phyloP scores from a whole-genome alignment of 2,888 invertebrate species.

The Petrolisthes manimaculis region DNA sequence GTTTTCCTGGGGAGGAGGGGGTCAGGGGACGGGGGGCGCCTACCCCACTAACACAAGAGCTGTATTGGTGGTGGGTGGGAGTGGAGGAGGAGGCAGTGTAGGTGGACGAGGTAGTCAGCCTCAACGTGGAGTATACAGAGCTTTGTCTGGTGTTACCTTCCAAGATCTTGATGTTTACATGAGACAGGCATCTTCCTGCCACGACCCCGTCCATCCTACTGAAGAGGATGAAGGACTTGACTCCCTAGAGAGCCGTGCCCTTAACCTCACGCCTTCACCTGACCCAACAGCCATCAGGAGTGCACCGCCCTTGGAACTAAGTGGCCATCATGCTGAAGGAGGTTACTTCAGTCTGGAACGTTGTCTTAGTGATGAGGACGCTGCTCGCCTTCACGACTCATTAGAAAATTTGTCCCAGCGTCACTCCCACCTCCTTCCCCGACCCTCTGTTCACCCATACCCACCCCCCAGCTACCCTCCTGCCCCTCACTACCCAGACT shows the following conservation, averaged over 20 bases:
- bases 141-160: conserved; percentile 51
- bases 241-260: conserved; percentile 46
- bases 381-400: conserved; percentile 45
- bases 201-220: conserved; percentile 15
- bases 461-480: conserved; percentile 24
- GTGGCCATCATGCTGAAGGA: conserved; percentile 37
- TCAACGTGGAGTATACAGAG: conserved; percentile 43
- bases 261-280: conserved; percentile 49
- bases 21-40: conserved; percentile 16
- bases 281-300: conserved; percentile 32
- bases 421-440: conserved; percentile 12
- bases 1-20: conserved; percentile 41
- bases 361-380: conserved; percentile 52
- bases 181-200: conserved; percentile 45
- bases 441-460: conserved; percentile 3
- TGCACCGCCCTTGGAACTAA: not conserved
- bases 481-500: not conserved
- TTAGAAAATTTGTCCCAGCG: conserved; percentile 39
- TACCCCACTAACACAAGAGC: conserved; percentile 35
- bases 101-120: conserved; percentile 26
- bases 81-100: conserved; percentile 33
- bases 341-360: conserved; percentile 54
- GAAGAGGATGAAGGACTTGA: conserved; percentile 55
- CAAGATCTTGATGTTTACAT: conserved; percentile 50
- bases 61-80: conserved; percentile 45